These are phyloP conservation scores for Digitonthophagus gazella DNA, from an alignment of 2,888 invertebrate genomes.

Conservation along the genomic window DNA sequence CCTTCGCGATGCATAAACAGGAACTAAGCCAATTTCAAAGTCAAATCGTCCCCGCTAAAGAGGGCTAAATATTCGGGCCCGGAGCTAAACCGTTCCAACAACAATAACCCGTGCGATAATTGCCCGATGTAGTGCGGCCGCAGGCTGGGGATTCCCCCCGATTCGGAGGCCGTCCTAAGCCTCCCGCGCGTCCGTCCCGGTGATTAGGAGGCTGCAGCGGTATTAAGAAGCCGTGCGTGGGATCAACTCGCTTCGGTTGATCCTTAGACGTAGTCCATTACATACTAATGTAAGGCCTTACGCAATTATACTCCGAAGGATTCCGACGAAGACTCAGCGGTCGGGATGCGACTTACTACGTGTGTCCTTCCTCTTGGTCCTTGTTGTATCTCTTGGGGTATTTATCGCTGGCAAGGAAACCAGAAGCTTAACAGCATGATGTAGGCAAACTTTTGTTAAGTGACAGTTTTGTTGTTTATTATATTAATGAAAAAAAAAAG, in stretches of 20 bases:
- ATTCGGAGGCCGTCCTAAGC: slow-evolving; percentile 31
- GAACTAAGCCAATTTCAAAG: slow-evolving; percentile 47
- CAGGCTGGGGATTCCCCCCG: slow-evolving; percentile 31
- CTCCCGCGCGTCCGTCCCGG: slow-evolving; percentile 41
- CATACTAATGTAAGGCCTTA: slow-evolving; percentile 44
- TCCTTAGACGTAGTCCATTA: slow-evolving; percentile 48
- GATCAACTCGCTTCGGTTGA: slow-evolving; percentile 46
- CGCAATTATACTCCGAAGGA: slow-evolving; percentile 24
- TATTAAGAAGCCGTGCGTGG: slow-evolving; percentile 50
- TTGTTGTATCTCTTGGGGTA: slow-evolving; percentile 1
- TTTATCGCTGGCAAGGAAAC: neutral
- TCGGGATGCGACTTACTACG: slow-evolving; percentile 3
- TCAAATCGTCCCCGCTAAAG: slow-evolving; percentile 47
- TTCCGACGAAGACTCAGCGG: neutral
- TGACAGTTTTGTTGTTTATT: neutral
- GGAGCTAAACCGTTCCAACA: slow-evolving; percentile 49
- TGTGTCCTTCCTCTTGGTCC: neutral
- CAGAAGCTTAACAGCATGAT: neutral
- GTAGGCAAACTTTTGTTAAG: too few relatives aligned
- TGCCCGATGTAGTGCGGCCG: slow-evolving; percentile 38
- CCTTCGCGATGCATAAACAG: slow-evolving; percentile 14
- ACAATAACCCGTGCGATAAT: slow-evolving; percentile 52
- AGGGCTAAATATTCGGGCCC: slow-evolving; percentile 48
- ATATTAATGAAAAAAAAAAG: neutral
- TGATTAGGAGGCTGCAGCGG: slow-evolving; percentile 49